phyloP scores from a whole-genome alignment of 2,888 invertebrate genomes.

The Drosophila demipolita region DNA sequence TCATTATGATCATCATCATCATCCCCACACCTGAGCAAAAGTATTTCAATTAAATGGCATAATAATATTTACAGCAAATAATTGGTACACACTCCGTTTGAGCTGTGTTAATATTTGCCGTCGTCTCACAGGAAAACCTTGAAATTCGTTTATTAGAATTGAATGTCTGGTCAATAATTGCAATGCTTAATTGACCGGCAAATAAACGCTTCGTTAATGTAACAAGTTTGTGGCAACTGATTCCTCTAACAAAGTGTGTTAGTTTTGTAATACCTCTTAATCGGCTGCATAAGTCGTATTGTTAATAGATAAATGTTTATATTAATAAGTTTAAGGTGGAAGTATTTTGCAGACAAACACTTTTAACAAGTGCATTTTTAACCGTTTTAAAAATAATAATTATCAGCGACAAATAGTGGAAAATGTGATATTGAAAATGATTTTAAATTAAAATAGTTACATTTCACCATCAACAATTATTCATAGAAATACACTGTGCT shows the following conservation, averaged over 20 bases:
- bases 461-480: conserved; percentile 16
- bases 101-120: conserved; percentile 49
- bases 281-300: not conserved
- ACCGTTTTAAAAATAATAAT: not conserved
- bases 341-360: not conserved
- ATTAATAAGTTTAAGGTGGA: not conserved
- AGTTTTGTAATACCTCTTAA: conserved; percentile 14
- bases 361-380: not conserved
- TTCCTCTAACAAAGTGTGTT: conserved; percentile 2
- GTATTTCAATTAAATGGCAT: conserved; percentile 60
- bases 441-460: conserved; percentile 11
- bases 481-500: conserved; percentile 30
- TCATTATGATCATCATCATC: not conserved
- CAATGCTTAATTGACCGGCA: conserved; percentile 52
- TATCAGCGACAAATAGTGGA: conserved; percentile 20
- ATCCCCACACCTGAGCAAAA: conserved; percentile 22
- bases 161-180: conserved; percentile 56
- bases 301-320: not conserved
- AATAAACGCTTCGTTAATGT: conserved; percentile 29
- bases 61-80: conserved; percentile 67
- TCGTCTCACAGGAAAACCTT: conserved; percentile 15
- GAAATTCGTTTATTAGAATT: conserved; percentile 3
- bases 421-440: conserved; percentile 11
- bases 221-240: conserved; percentile 24
- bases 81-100: conserved; percentile 57